Evolutionary conservation across 2,797 vertebrate genomes (phyloP).

Genomic region (Typhlichthys subterraneus): DNA sequence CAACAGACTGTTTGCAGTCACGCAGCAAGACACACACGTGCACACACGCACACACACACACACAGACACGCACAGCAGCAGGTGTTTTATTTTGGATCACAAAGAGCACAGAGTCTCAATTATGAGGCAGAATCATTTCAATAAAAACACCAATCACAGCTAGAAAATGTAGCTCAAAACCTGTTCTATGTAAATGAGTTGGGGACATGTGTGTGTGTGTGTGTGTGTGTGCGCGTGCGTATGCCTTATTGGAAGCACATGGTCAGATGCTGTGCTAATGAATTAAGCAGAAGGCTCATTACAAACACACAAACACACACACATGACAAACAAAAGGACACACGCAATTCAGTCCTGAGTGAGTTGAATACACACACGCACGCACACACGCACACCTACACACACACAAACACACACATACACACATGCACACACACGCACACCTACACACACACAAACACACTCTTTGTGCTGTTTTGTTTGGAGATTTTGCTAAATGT

Average conservation of each 20-base stretch:
- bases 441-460: conserved; percentile 32
- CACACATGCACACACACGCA: conserved; percentile 57
- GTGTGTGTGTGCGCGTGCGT: conserved; percentile 4
- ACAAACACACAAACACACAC: conserved; percentile 45
- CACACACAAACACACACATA: conserved; percentile 37
- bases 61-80: neutral
- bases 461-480: conserved; percentile 48
- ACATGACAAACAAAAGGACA: conserved; percentile 57
- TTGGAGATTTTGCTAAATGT: conserved; percentile 54
- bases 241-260: conserved; percentile 11
- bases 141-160: neutral
- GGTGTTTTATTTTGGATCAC: conserved; percentile 2
- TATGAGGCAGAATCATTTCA: neutral
- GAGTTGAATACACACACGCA: conserved; percentile 58
- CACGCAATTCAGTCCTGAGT: conserved; percentile 63
- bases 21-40: conserved; percentile 23
- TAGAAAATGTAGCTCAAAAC: too few species aligned
- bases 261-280: conserved; percentile 47
- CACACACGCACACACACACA: too few species aligned
- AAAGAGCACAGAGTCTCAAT: conserved; percentile 2
- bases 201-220: neutral
- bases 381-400: too few species aligned
- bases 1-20: conserved; percentile 39
- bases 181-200: neutral
- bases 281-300: conserved; percentile 63